Evolutionary conservation across 2,888 invertebrate genomes (phyloP).

Genomic region (Listrodromus nycthemerus): DNA sequence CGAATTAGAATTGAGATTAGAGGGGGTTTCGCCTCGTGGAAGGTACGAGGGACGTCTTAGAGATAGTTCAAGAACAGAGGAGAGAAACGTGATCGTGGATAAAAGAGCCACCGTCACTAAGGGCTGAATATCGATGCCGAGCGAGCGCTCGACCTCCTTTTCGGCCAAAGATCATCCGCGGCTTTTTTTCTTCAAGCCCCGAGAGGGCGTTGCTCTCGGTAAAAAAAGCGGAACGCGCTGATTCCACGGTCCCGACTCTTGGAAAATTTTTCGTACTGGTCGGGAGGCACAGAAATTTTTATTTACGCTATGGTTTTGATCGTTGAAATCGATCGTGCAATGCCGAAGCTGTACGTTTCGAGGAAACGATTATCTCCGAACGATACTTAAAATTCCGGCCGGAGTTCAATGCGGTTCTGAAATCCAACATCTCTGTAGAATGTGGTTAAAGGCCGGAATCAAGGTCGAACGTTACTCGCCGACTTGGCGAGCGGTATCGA

Average conservation of each 20-base stretch:
- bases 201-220: conserved; percentile 21
- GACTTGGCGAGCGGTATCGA: conserved; percentile 12
- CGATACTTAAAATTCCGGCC: conserved; percentile 2
- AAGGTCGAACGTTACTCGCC: conserved; percentile 74
- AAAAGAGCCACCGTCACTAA: conserved; percentile 31
- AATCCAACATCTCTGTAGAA: conserved; percentile 73
- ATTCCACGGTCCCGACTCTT: not conserved
- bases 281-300: not conserved
- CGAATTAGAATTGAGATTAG: conserved; percentile 67
- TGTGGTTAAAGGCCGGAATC: conserved; percentile 81
- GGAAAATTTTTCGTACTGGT: not conserved
- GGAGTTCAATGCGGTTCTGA: conserved; percentile 32
- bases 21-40: conserved; percentile 1
- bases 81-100: conserved; percentile 47
- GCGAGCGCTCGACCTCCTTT: conserved; percentile 40
- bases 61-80: conserved; percentile 50
- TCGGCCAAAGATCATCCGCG: conserved; percentile 14
- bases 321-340: conserved; percentile 14
- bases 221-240: not conserved
- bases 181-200: conserved; percentile 7
- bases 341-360: not conserved
- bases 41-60: conserved; percentile 25
- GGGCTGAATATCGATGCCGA: conserved; percentile 41
- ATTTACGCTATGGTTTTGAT: conserved; percentile 42
- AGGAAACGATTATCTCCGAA: conserved; percentile 11